Base-by-base conservation (phyloP, 2,113 vertebrate species). In the Psammodynastes pulverulentus region DNA sequence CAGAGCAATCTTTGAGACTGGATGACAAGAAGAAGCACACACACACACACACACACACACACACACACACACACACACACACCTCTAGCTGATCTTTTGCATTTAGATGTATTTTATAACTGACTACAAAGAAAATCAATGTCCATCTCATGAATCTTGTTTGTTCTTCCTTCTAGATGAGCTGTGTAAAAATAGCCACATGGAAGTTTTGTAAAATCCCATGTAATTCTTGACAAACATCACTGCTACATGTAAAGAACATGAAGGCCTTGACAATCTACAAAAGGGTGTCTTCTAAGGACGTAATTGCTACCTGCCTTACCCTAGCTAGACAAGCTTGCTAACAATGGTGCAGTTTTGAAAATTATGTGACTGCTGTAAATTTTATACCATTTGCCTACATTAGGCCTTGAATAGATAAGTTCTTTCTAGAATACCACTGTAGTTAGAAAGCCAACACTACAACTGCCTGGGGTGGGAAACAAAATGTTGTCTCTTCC, bases 91-190 rank as follows among this genome's bases (percentile, higher is more conserved):
- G 94, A 86, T 93, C 88, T 95, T 95, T 94, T 96, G 93, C 95
- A 93, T 94, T 96, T 95, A 95, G 93, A 94, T 94, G 90, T 94
- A 93, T 94, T 96, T 97, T 96, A 95, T 94, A 95, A 92, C 93
- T 92, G 89, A 91, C 52, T 90, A 95, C 95, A 96, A 96, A 97
- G 95, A 95, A 96, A 97, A 97, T 96, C 96, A 96, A 97, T 97
- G 96, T 92, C 94, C 93, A 87, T 92, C 95, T 97, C 94, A 96
- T 94, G 96, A 96, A 96, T 96, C 95, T 95, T 95, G 88, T 92
- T 94, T 94, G 95, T 92, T 88, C 92, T 88, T 95, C 92, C 92
- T 94, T 96, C 95, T 91, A 95, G 92, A 39, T 89, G 84, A 93
- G 94, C 95, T 95, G 95, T 7, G 88, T 88, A 94, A 95, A 96